Evolutionary conservation across 2,113 vertebrate species (phyloP), one percentile per base, ranked within the genome.

Genomic region (Apistogramma diplotaenia): DNA sequence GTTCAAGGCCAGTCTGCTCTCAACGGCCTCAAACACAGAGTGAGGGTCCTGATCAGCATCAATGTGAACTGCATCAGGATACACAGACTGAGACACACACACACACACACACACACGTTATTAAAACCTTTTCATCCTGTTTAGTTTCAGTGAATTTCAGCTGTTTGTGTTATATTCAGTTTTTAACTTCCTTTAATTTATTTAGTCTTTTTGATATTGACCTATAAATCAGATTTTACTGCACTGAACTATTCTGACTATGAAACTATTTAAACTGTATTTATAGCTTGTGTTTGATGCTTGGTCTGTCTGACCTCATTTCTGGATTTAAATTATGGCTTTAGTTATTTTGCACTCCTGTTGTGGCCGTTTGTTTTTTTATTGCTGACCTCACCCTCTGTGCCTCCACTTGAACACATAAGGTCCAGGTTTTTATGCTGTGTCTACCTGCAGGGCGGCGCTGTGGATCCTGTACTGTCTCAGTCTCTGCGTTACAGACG

Each of bases 11-110:
- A 97, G 83, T 4, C 94, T 94, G 29, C 96, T 97, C 92, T 98
- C 97, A 54, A 99, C 90, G 73, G 94, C 93, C 88, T 98, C 97
- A 29, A 96, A 97, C 79, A 99, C 90, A 0, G 84, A 93, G 43
- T 95, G 90, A 0, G 97, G 96, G 78, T 98, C 97, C 93, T 97
- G 97, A 89, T 98, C 97, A 25, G 95, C 96, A 1, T 97, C 96
- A 79, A 99, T 8, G 1, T 89, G 78, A 83, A 96, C 82, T 4
- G 94, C 95, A 6, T 91, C 89, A 77, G 89, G 58, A 57, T 96
- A 99, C 35, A 96, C 92, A 10, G 81, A 82, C 91, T 96, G 93
- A 60, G 10, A 96, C 46, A 87, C 59, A 87, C 40, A 76, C 71
- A 82, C 76, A 77, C 25, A 25, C 19, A 53, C 49, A 51, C 35